phyloP scores from a whole-genome alignment of 2,797 vertebrate species.

The Acanthurus leucopareius region DNA sequence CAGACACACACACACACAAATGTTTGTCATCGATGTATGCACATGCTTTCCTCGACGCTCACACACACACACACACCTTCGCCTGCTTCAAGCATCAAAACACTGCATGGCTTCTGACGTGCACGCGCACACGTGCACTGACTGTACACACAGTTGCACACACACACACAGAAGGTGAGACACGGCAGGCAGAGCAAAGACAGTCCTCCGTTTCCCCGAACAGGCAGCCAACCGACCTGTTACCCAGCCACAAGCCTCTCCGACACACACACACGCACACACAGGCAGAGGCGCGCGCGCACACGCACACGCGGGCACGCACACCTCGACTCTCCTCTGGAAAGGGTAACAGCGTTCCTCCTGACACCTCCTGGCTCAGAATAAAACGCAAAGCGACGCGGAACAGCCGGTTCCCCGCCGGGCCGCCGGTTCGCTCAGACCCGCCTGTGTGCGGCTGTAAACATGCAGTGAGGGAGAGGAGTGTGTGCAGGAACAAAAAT shows the following conservation, averaged over 20 bases:
- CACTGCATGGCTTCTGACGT: slow-evolving; percentile 41
- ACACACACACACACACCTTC: slow-evolving; percentile 56
- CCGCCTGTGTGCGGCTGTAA: slow-evolving; percentile 46
- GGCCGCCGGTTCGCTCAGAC: slow-evolving; percentile 9
- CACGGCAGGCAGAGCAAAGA: slow-evolving; percentile 30
- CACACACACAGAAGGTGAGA: slow-evolving; percentile 35
- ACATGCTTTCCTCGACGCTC: slow-evolving; percentile 64
- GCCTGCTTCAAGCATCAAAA: slow-evolving; percentile 58
- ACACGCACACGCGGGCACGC: slow-evolving; percentile 21
- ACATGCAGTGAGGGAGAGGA: slow-evolving; percentile 53
- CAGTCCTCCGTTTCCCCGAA: slow-evolving; percentile 30
- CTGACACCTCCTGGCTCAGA: slow-evolving; percentile 71
- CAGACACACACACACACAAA: slow-evolving; percentile 28
- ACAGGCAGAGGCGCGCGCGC: slow-evolving; percentile 26
- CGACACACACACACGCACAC: slow-evolving; percentile 6
- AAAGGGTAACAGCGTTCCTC: slow-evolving; percentile 75
- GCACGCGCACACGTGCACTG: slow-evolving; percentile 40
- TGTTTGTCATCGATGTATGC: slow-evolving; percentile 59
- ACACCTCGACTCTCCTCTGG: slow-evolving; percentile 65
- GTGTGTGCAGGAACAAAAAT: slow-evolving; percentile 36
- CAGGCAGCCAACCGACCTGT: slow-evolving; percentile 79
- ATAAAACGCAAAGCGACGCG: slow-evolving; percentile 62
- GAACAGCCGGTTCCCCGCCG: slow-evolving; percentile 34
- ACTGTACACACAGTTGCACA: slow-evolving; percentile 10
- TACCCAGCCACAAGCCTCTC: slow-evolving; percentile 75